phyloP scores from a whole-genome alignment of 2,797 vertebrate genomes.

The Cercopithecus hamlyni region DNA sequence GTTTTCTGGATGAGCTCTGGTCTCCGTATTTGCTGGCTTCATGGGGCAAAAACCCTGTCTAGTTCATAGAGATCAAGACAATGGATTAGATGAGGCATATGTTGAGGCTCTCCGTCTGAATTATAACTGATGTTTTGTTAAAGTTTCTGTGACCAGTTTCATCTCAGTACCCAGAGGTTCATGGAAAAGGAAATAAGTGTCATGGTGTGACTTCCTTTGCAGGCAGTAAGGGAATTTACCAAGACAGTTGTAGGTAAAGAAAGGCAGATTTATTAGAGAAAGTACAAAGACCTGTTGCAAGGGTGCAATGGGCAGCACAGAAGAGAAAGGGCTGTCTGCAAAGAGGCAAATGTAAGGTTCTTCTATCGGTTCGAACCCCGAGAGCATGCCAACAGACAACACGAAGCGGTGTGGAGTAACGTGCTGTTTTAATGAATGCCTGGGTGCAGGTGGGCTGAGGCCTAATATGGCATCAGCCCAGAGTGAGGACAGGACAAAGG shows the following conservation, averaged over 20 bases:
- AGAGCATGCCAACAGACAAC: background rate
- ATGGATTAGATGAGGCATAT: background rate
- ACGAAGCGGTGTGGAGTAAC: accelerated
- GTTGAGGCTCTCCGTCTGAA: background rate
- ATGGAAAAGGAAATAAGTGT: background rate
- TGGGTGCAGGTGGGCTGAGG: too few relatives aligned
- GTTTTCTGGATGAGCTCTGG: background rate
- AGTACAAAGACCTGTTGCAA: background rate
- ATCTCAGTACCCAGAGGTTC: background rate
- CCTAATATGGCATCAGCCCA: too few relatives aligned
- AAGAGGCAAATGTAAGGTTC: background rate
- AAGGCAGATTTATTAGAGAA: background rate
- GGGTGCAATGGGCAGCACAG: too few relatives aligned
- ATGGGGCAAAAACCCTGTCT: background rate
- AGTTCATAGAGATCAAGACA: background rate
- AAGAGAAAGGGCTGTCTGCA: background rate
- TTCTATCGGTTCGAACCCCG: accelerated
- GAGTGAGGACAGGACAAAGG: background rate
- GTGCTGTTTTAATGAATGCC: background rate
- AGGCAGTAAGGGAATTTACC: background rate
- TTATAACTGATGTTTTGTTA: background rate
- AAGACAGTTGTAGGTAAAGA: background rate
- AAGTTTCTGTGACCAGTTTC: background rate
- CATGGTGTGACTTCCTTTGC: background rate
- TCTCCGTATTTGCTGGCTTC: background rate